Evolutionary conservation across 2,888 invertebrate genomes (phyloP), one percentile per base, ranked within the genome.

Genomic region (Vesta saturnalis): DNA sequence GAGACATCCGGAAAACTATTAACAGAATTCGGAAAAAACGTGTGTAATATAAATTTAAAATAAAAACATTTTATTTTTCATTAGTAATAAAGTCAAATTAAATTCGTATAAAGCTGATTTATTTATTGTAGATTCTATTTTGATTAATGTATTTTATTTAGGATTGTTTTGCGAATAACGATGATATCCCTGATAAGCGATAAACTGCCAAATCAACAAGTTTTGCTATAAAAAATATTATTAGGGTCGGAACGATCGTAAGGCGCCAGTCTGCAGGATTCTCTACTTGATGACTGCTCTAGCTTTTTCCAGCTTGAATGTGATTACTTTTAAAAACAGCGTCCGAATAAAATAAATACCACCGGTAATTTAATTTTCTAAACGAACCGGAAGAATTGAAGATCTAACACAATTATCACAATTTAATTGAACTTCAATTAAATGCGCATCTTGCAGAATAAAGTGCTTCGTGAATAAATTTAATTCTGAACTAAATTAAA

Each of bases 191-290:
- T 60, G 47, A 60, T 60, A 47, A 47, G 43, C 39, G 47, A 60
- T 60, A 47, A 60, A 60, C 47, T 43, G 47, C 39, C 39, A 46
- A 43, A 60, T 60, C 59, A 60, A 60, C 59, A 60, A 60, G 59
- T 60, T 60, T 60, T 60, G 47, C 47, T 22, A 60, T 60, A 60
- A 60, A 60, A 60, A 60, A 60, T 47, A 47, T 47, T 60, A 60
- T 60, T 60, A 60, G 59, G 59, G 59, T 60, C 21, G 59, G 23
- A 60, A 47, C 47, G 39, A 43, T 60, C 39, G 59, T 60, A 60
- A 60, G 59, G 59, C 59, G 59, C 59, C 59, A 60, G 46, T 60
- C 47, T 60, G 46, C 43, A 39, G 47, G 59, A 60, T 60, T 60
- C 46, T 60, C 59, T 60, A 22, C 59, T 60, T 47, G 59, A 60